phyloP scores from a whole-genome alignment of 2,888 invertebrate species.

The Metallyticus violacea region DNA sequence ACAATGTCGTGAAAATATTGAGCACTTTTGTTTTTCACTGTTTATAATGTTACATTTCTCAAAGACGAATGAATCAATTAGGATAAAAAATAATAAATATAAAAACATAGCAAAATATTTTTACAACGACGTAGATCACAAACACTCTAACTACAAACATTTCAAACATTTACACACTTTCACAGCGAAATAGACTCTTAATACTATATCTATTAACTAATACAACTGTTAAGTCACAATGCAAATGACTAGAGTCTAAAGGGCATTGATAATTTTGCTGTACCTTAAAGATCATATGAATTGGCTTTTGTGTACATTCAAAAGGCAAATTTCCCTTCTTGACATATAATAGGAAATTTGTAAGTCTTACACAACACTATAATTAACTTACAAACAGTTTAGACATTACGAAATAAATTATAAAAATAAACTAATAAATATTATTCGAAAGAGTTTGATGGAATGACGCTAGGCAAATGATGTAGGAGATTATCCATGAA shows the following conservation, averaged over 20 bases:
- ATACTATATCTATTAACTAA: background rate
- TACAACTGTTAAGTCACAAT: background rate
- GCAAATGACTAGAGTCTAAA: slow-evolving; percentile 8
- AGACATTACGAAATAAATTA: background rate
- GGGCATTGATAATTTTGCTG: background rate
- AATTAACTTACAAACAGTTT: background rate
- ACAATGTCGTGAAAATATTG: background rate
- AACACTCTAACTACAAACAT: background rate
- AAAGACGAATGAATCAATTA: background rate
- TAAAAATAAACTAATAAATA: background rate
- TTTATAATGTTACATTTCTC: background rate
- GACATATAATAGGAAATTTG: background rate
- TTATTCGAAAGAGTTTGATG: background rate
- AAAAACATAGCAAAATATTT: background rate
- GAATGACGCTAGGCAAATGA: background rate
- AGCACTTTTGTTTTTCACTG: background rate
- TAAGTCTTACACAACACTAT: background rate
- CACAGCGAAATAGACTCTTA: background rate
- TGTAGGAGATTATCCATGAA: background rate
- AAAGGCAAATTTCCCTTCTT: background rate
- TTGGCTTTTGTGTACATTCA: background rate
- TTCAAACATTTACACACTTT: background rate
- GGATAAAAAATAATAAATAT: background rate
- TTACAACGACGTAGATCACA: background rate
- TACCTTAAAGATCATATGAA: background rate